Conservation (phyloP, 23 tunicate species). For the Styela plicata region DNA sequence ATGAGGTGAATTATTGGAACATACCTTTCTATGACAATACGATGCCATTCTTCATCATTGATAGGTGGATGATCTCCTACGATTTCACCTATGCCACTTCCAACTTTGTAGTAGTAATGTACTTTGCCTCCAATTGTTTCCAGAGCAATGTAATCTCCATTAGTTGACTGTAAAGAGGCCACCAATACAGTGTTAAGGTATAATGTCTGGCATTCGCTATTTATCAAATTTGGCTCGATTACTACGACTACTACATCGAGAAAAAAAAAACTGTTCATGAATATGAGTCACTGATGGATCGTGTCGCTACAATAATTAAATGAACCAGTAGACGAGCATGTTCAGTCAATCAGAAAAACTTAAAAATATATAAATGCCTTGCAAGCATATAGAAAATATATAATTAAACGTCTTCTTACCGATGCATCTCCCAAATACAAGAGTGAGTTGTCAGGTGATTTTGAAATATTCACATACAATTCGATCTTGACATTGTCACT, state of each 20-base stretch:
- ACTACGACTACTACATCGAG: no score
- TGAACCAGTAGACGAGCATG: no score
- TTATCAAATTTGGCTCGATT: no score
- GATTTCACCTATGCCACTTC: constrained; percentile 46
- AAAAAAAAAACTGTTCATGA: no score
- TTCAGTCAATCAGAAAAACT: no score
- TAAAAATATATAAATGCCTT: not conserved
- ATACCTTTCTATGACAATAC: constrained; percentile 54
- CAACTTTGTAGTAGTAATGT: constrained; percentile 61
- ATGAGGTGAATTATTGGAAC: no score
- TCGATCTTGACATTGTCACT: constrained; percentile 26
- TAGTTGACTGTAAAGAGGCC: not conserved
- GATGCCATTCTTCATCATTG: constrained; percentile 49
- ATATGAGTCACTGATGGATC: no score
- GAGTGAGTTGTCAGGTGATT: constrained; percentile 42
- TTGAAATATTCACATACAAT: constrained; percentile 33
- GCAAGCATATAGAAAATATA: no score
- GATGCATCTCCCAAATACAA: constrained; percentile 59
- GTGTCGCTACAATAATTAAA: no score
- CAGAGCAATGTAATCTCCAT: constrained; percentile 65
- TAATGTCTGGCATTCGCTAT: no score
- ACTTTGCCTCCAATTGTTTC: constrained; percentile 57
- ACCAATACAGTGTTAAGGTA: no score
- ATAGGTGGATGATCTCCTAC: constrained; percentile 35
- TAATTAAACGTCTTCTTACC: constrained; percentile 10